These are phyloP conservation scores for Fulmarus glacialis DNA, from an alignment of 2,113 vertebrate species.

Conservation along the genomic window DNA sequence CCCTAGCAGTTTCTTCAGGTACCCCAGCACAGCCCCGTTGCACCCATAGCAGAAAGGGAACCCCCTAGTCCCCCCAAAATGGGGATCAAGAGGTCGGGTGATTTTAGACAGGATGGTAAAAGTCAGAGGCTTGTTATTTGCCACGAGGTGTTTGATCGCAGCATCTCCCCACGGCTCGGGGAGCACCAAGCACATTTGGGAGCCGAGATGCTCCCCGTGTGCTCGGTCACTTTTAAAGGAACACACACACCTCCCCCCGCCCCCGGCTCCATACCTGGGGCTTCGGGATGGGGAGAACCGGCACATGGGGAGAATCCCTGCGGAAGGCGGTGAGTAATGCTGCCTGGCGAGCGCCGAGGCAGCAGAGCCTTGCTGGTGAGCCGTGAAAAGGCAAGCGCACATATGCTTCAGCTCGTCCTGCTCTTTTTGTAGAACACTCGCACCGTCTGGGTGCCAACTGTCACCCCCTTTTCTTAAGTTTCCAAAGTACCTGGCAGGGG, in stretches of 20 bases:
- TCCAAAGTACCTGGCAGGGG: background rate
- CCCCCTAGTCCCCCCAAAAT: fast-evolving
- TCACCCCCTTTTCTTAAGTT: background rate
- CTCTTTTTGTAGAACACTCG: background rate
- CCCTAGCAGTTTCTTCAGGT: background rate
- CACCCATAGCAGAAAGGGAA: background rate
- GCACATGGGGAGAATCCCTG: background rate
- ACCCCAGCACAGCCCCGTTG: background rate
- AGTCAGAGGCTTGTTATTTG: background rate
- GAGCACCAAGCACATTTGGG: background rate
- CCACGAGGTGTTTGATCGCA: fast-evolving
- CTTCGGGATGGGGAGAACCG: fast-evolving
- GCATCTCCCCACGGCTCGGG: fast-evolving
- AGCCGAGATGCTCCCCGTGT: background rate
- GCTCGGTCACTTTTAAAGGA: fast-evolving
- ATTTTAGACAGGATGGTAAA: background rate
- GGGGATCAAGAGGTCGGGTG: fast-evolving
- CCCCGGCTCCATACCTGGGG: background rate
- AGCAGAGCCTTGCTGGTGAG: background rate
- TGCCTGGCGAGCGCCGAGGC: background rate
- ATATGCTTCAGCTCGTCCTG: conserved; percentile 26
- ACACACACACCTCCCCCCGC: no score
- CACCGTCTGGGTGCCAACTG: background rate
- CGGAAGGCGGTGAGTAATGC: background rate
- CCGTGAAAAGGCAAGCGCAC: background rate